Conservation (phyloP, 1,140 invertebrate species). For the Globodera rostochiensis region DNA sequence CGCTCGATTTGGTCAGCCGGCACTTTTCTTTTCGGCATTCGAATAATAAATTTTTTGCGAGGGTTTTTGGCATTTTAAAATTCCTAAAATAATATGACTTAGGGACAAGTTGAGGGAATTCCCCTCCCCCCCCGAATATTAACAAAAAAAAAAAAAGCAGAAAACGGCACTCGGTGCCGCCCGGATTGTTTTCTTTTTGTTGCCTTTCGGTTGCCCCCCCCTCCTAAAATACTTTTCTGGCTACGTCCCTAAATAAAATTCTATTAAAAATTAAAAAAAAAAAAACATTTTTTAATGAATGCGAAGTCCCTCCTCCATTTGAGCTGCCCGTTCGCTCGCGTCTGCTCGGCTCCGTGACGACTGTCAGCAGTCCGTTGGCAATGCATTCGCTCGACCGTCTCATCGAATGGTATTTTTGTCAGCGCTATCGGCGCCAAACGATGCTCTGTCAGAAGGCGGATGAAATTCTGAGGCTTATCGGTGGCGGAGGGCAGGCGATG, state of each 20-base stretch:
- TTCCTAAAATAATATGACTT: too few relatives aligned
- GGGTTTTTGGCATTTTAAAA: neutral
- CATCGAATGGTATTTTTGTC: conserved; percentile 52
- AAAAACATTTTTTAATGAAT: neutral
- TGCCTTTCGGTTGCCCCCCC: too few relatives aligned
- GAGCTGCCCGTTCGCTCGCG: conserved; percentile 11
- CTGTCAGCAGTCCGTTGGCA: conserved; percentile 23
- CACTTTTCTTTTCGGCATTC: too few relatives aligned
- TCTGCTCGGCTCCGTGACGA: conserved; percentile 18
- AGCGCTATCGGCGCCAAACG: conserved; percentile 49
- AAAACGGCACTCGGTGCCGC: too few relatives aligned
- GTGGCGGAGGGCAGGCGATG: neutral
- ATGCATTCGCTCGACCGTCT: conserved; percentile 31
- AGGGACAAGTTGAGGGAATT: too few relatives aligned
- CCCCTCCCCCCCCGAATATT: too few relatives aligned
- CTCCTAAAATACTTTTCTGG: too few relatives aligned
- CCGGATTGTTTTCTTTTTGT: too few relatives aligned
- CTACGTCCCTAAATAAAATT: too few relatives aligned
- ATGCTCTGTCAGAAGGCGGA: conserved; percentile 60
- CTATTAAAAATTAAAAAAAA: too few relatives aligned
- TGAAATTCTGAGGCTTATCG: conserved; percentile 53
- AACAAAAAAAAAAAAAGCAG: too few relatives aligned
- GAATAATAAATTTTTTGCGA: neutral
- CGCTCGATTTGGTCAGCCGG: conserved; percentile 11
- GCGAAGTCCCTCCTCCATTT: neutral